These are phyloP conservation scores for Leucophenga varia DNA, from an alignment of 1,140 invertebrate genomes.

Conservation along the genomic window DNA sequence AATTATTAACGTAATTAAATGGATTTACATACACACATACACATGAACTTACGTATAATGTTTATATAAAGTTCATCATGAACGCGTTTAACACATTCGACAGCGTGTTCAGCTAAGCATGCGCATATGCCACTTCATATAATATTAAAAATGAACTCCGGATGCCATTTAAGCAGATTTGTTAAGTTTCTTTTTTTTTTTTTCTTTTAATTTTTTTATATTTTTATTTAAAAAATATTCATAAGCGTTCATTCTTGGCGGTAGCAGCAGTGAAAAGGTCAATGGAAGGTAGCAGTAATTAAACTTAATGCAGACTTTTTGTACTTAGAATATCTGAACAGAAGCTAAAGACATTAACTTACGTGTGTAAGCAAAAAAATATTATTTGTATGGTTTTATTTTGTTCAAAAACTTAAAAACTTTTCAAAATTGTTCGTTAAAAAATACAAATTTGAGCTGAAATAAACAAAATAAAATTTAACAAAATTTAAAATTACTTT, in stretches of 20 bases:
- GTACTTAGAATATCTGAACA: too few species aligned
- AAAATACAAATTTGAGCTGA: too few species aligned
- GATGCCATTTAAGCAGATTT: too few species aligned
- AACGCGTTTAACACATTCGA: conserved; percentile 36
- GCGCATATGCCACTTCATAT: conserved; percentile 23
- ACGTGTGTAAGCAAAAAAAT: too few species aligned
- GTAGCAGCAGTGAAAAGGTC: conserved; percentile 36
- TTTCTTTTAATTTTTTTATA: conserved; percentile 19
- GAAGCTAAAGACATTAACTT: too few species aligned
- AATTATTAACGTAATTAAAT: conserved; percentile 56
- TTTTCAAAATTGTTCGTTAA: too few species aligned
- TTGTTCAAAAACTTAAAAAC: too few species aligned
- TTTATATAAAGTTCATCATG: conserved; percentile 28
- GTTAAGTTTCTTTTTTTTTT: conserved; percentile 3
- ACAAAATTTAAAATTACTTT: too few species aligned
- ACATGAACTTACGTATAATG: background rate
- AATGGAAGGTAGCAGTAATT: conserved; percentile 38
- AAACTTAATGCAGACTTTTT: too few species aligned
- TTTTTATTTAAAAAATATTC: conserved; percentile 13
- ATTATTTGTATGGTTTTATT: too few species aligned
- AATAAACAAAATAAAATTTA: too few species aligned
- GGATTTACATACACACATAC: conserved; percentile 39
- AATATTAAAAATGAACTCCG: too few species aligned
- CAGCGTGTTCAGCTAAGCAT: conserved; percentile 44
- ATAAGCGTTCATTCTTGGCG: conserved; percentile 25